Conservation (phyloP, 2,113 vertebrate species). For the Pheucticus melanocephalus region DNA sequence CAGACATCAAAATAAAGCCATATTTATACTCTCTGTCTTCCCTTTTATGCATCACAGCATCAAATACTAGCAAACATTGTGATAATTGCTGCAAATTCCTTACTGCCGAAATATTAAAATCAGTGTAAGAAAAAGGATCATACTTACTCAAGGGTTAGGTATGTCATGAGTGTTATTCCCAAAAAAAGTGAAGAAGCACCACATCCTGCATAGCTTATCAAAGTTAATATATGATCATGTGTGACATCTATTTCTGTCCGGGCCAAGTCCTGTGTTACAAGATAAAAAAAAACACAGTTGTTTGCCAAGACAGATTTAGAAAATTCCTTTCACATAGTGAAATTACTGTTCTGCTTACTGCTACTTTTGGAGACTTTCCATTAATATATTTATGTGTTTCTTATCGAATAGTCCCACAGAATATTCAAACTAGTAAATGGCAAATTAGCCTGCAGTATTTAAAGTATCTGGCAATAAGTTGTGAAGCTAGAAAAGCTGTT, state of each 20-base stretch:
- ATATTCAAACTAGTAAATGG: background rate
- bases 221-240: constrained; percentile 73
- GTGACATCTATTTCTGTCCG: constrained; percentile 31
- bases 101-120: background rate
- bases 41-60: background rate
- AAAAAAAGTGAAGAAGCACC: constrained; percentile 85
- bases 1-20: background rate
- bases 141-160: constrained; percentile 85
- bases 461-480: background rate
- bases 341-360: background rate
- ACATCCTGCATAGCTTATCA: constrained; percentile 83
- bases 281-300: background rate
- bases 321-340: background rate
- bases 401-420: background rate
- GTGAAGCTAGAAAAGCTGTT: background rate
- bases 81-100: background rate
- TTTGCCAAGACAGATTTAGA: background rate
- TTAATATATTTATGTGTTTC: background rate
- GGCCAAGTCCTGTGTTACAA: constrained; percentile 77
- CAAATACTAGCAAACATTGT: background rate
- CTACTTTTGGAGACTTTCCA: background rate
- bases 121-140: background rate
- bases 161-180: constrained; percentile 80
- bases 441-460: background rate
- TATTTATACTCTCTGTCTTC: background rate